phyloP scores from a whole-genome alignment of 1,140 invertebrate species.

The Pseudachorutes palmiensis region DNA sequence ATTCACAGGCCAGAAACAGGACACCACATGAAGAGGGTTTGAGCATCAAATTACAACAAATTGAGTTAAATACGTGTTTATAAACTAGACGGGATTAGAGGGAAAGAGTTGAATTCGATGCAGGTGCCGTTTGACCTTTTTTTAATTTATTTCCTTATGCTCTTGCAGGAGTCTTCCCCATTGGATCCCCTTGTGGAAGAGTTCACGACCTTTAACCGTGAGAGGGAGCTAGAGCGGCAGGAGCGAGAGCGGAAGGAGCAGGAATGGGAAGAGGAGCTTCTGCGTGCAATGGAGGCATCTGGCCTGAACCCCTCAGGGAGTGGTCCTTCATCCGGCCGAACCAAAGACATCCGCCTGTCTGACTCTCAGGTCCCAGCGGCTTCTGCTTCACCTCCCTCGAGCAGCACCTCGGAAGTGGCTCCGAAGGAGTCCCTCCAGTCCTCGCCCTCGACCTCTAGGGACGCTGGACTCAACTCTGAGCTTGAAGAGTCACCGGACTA shows the following conservation, averaged over 20 bases:
- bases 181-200: conserved; percentile 46
- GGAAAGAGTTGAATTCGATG: conserved; percentile 6
- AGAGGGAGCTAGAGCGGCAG: conserved; percentile 53
- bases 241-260: conserved; percentile 58
- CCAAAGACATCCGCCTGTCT: conserved; percentile 29
- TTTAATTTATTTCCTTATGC: not conserved
- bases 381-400: no score
- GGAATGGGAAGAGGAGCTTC: conserved; percentile 61
- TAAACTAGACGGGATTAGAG: no score
- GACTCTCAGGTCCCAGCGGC: conserved; percentile 18
- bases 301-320: conserved; percentile 24
- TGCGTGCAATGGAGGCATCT: conserved; percentile 54
- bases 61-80: no score
- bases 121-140: conserved; percentile 5
- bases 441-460: not conserved
- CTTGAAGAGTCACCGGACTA: conserved; percentile 12
- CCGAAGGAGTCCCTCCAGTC: no score
- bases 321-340: no score
- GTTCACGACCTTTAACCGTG: conserved; percentile 63
- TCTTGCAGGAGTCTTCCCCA: conserved; percentile 29
- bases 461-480: not conserved
- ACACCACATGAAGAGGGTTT: no score
- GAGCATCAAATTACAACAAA: no score
- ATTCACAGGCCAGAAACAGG: no score
- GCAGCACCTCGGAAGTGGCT: no score